Evolutionary conservation across 2,113 vertebrate species (phyloP).

Genomic region (Montifringilla adamsi): DNA sequence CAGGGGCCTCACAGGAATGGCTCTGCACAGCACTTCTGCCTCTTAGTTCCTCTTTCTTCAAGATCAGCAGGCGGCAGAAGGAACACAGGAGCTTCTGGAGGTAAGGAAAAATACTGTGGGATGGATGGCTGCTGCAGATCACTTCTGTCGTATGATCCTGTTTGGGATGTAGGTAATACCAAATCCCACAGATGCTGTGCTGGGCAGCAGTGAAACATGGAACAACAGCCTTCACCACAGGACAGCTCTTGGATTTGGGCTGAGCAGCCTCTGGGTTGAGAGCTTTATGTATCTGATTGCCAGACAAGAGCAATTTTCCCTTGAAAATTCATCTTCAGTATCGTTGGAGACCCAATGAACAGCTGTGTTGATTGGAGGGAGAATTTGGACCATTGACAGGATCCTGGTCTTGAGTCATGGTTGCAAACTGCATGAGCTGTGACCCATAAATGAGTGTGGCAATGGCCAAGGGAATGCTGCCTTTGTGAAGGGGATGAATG

Average conservation of each 20-base stretch:
- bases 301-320: not conserved
- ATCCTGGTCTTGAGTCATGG: not conserved
- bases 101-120: not conserved
- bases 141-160: not conserved
- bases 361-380: not conserved
- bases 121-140: not conserved
- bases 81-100: not conserved
- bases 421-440: not conserved
- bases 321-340: not conserved
- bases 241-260: not conserved
- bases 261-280: not conserved
- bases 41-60: not conserved
- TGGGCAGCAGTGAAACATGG: not conserved
- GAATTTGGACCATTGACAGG: not conserved
- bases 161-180: not conserved
- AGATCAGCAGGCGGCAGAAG: not conserved
- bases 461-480: not conserved
- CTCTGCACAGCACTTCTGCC: not conserved
- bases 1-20: accelerated
- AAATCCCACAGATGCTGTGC: not conserved
- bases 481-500: not conserved
- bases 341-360: not conserved
- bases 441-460: not conserved
- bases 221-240: not conserved
- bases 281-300: not conserved